These are phyloP conservation scores for Austrofundulus limnaeus DNA, from an alignment of 2,113 vertebrate species.

Conservation along the genomic window DNA sequence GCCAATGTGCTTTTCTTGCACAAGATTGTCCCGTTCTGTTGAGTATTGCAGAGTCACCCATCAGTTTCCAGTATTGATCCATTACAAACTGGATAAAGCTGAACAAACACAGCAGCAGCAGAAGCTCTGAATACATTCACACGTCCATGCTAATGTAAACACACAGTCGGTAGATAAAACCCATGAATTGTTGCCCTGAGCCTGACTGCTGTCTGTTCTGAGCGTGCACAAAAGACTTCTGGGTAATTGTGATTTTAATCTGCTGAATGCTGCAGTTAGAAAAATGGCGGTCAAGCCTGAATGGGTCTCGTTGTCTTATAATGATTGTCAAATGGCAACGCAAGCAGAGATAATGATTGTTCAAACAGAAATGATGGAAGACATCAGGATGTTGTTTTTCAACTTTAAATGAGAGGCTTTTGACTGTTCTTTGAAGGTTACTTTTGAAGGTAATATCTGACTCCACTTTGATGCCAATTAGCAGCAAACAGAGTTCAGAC, in stretches of 20 bases:
- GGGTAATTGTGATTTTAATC: slow-evolving; percentile 54
- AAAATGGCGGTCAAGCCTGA: neutral
- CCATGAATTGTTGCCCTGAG: slow-evolving; percentile 1
- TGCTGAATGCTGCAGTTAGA: slow-evolving; percentile 12
- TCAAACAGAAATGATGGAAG: neutral
- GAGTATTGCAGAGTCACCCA: slow-evolving; percentile 1
- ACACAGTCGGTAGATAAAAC: neutral
- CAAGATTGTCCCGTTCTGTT: neutral
- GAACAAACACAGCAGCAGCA: slow-evolving; percentile 36
- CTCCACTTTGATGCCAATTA: neutral
- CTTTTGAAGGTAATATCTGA: neutral
- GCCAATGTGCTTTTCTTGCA: neutral
- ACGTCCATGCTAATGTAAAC: slow-evolving; percentile 23
- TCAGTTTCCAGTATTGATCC: slow-evolving; percentile 30
- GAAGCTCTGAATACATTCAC: slow-evolving; percentile 28
- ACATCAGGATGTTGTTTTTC: slow-evolving; percentile 14
- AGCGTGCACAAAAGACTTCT: slow-evolving; percentile 32
- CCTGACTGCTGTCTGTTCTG: neutral
- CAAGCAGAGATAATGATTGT: slow-evolving; percentile 4
- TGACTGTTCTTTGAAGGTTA: neutral
- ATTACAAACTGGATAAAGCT: slow-evolving; percentile 9
- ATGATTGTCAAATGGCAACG: slow-evolving; percentile 5
- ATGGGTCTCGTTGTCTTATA: slow-evolving; percentile 4
- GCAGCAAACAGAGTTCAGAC: neutral
- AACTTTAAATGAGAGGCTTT: neutral